Evolutionary conservation across 2,113 vertebrate genomes (phyloP).

Genomic region (Arenaria interpres): DNA sequence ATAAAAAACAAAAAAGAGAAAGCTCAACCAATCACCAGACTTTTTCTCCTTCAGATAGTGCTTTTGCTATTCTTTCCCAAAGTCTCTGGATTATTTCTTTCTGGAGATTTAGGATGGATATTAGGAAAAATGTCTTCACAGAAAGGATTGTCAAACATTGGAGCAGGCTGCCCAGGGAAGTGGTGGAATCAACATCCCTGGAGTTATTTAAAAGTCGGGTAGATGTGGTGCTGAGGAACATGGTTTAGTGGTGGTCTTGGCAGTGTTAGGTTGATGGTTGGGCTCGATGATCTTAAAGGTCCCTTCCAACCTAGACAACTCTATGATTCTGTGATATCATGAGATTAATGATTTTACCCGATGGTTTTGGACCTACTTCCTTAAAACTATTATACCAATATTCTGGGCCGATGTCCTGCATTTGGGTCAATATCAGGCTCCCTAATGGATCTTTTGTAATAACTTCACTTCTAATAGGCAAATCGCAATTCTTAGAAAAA

Average conservation of each 20-base stretch:
- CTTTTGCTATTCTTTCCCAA: not conserved
- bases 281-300: no score
- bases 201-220: no score
- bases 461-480: not conserved
- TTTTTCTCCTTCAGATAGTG: not conserved
- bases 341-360: not conserved
- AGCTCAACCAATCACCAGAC: fast-evolving
- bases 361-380: not conserved
- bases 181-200: no score
- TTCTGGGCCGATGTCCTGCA: not conserved
- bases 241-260: no score
- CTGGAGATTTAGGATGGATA: not conserved
- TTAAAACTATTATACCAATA: not conserved
- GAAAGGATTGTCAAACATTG: no score
- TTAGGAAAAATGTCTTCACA: no score
- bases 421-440: not conserved
- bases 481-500: not conserved
- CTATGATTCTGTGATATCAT: not conserved
- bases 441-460: not conserved
- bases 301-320: no score
- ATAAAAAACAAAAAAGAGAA: not conserved
- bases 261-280: no score
- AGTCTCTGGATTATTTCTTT: not conserved
- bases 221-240: no score
- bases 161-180: no score